Evolutionary conservation across 2,113 vertebrate genomes (phyloP), one percentile per base, ranked within the genome.

Genomic region (Chionodraco myersi): DNA sequence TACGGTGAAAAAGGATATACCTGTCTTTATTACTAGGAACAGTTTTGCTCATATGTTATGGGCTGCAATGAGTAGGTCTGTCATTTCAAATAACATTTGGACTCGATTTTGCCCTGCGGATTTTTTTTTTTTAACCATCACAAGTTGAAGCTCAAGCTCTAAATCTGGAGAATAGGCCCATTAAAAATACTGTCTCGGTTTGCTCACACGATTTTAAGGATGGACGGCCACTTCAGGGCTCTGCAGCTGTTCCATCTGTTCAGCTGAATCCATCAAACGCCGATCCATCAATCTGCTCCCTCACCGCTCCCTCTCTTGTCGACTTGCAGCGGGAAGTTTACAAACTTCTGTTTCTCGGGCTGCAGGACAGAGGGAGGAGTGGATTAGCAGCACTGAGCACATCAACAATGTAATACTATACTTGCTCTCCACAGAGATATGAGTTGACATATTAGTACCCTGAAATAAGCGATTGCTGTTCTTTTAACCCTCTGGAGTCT

Each of bases 171-270:
- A 69, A 85, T 34, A 63, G 68, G 60, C 65, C 65, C 60, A 62
- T 84, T 82, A 77, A 26, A 73, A 77, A 78, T 60, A 30, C 53
- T 56, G 70, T 57, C 77, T 79, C 53, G 3, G 67, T 57, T 44
- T 51, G 75, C 56, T 75, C 75, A 54, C 70, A 72, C 12, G 15
- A 73, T 34, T 84, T 69, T 52, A 34, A 83, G 63, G 67, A 86
- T 87, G 86, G 77, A 85, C 49, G 54, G 44, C 72, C 84, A 67
- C 83, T 80, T 82, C 79, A 79, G 69, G 72, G 67, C 62, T 86
- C 57, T 70, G 72, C 90, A 90, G 85, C 85, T 83, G 84, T 75
- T 80, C 87, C 85, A 77, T 86, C 85, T 88, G 88, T 44, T 89
- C 54, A 5, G 62, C 15, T 36, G 51, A 63, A 86, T 92, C 74